These are phyloP conservation scores for Leptopilina myrica DNA, from an alignment of 2,888 invertebrate genomes.

Conservation along the genomic window DNA sequence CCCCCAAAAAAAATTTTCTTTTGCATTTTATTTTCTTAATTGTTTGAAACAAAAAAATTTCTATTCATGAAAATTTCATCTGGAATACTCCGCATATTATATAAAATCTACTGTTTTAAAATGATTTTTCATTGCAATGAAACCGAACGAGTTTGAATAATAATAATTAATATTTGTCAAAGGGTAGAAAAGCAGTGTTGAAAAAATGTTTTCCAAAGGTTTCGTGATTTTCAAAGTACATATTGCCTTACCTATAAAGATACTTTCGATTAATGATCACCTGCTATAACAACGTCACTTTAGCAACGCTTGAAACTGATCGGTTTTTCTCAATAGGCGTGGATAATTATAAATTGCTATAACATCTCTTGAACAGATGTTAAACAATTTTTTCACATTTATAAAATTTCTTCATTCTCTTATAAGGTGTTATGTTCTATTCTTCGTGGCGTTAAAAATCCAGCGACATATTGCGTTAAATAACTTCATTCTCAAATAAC, in stretches of 20 bases:
- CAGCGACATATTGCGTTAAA: background rate
- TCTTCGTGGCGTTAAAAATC: background rate
- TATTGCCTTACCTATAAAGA: background rate
- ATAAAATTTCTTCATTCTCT: conserved; percentile 13
- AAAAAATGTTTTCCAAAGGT: conserved; percentile 20
- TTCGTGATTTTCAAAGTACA: conserved; percentile 11
- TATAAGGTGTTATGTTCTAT: background rate
- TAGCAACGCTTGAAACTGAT: conserved; percentile 14
- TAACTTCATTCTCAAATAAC: background rate
- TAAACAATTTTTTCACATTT: background rate
- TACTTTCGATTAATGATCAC: conserved; percentile 36
- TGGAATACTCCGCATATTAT: no score
- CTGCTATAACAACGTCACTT: conserved; percentile 37
- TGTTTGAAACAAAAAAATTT: background rate
- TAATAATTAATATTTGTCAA: background rate
- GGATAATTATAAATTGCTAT: conserved; percentile 26
- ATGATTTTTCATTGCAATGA: background rate
- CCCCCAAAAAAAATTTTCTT: background rate
- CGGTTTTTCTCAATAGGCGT: conserved; percentile 14
- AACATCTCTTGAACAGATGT: conserved; percentile 10
- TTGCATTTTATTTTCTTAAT: no score
- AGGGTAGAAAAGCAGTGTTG: background rate
- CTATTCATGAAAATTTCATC: background rate
- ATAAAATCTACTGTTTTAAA: background rate
- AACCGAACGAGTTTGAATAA: background rate